Evolutionary conservation across 1,140 invertebrate species (phyloP), one percentile per base, ranked within the genome.

Genomic region (Dinothrombium tinctorium): DNA sequence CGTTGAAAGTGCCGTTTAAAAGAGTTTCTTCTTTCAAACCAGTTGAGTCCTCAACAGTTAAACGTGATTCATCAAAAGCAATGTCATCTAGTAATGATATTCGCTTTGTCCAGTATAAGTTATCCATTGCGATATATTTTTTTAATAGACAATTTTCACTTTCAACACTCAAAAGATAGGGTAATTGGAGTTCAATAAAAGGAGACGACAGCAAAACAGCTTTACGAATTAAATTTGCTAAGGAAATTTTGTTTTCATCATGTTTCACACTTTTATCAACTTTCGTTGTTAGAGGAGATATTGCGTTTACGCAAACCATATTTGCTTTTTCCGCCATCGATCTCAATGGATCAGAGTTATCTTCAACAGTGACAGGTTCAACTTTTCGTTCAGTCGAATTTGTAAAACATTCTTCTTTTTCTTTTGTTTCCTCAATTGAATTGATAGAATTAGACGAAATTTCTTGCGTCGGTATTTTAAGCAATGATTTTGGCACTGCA

Each of bases 401-500:
- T n/a, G 12, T 4, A 11, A 7, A 38, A n/a, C 9, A n/a, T 17
- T 22, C 21, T 2, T 23, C 3, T 6, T 38, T n/a, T 4, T 19
- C 21, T 32, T 14, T 23, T 15, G 20, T 45, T 41, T 45, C 23
- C 11, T 24, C 24, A 20, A 36, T 41, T 2, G 15, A 9, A 6
- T 40, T 12, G 8, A 14, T 9, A 29, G 12, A 11, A 29, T 15
- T n/a, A 2, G 28, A 29, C 11, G 28, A 29, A 29, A 29, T n/a
- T n/a, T 15, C 15, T 4, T 29, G 11, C 12, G 12, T 29, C 11
- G 15, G 28, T 3, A 29, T 29, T 29, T 3, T 3, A 22, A n/a
- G 32, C 60, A 41, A 77, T 60, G 0, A 71, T 71, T 23, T 73
- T 4, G 74, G 66, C 35, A 65, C 61, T 0, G 76, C 74, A 52